Percentiles rank a stretch among this genome's conserved stretches.
Evolutionary conservation across 2,113 vertebrate species (phyloP).

Genomic region (Halichoeres trimaculatus): DNA sequence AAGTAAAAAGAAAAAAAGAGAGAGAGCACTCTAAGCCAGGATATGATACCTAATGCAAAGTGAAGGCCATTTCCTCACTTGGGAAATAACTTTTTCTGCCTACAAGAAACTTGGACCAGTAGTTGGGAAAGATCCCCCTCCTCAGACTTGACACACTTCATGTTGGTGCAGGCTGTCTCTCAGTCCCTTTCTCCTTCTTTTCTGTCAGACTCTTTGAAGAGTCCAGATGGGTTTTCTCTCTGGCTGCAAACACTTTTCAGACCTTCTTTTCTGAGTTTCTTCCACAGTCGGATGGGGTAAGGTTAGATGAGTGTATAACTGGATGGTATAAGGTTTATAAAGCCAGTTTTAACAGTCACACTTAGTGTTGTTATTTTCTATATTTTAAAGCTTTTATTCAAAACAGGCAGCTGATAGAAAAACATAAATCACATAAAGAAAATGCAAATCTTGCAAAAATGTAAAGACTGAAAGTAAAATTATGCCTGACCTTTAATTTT

Average conservation of each 20-base stretch:
- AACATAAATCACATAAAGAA: not conserved
- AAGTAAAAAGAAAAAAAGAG: too few relatives aligned
- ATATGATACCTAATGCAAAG: not conserved
- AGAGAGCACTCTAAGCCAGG: not conserved
- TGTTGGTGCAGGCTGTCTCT: not conserved
- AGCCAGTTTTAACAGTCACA: too few relatives aligned
- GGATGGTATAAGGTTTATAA: not conserved
- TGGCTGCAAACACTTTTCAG: not conserved
- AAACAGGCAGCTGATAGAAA: too few relatives aligned
- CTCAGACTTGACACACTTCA: not conserved
- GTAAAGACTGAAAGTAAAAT: not conserved
- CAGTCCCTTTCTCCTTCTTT: not conserved
- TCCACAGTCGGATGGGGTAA: not conserved
- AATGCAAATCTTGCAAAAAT: not conserved
- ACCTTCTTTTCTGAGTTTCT: not conserved
- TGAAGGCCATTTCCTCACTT: not conserved
- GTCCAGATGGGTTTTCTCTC: conserved; percentile 5
- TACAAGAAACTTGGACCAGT: too few relatives aligned
- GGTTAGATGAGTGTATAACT: not conserved
- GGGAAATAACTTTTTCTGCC: not conserved
- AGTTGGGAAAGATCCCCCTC: too few relatives aligned
- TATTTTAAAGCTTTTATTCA: too few relatives aligned
- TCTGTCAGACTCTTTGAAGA: not conserved
- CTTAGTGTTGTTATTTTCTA: too few relatives aligned
- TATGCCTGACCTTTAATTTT: conserved; percentile 7